Conservation (phyloP, 1,140 invertebrate genomes). For the Arion vulgaris region DNA sequence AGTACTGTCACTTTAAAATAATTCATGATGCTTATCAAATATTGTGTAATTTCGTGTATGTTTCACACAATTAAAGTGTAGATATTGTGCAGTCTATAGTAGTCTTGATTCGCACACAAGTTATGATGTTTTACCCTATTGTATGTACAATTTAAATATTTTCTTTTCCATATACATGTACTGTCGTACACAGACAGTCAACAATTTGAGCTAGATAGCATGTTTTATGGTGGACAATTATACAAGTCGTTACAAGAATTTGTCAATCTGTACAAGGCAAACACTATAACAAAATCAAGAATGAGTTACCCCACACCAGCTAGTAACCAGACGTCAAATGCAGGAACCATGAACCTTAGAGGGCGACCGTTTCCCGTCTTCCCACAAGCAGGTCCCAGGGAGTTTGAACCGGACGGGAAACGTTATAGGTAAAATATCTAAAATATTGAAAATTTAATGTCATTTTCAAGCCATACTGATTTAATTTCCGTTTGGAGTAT, state of each 20-base stretch:
- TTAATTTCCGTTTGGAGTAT: too few relatives aligned
- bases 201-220: background rate
- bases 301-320: conserved; percentile 5
- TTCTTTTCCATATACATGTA: too few relatives aligned
- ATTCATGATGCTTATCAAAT: too few relatives aligned
- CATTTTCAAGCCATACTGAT: too few relatives aligned
- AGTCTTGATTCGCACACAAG: too few relatives aligned
- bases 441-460: too few relatives aligned
- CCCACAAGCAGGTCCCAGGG: conserved; percentile 20
- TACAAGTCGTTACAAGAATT: conserved; percentile 31
- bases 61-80: too few relatives aligned
- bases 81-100: too few relatives aligned
- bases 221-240: conserved; percentile 35
- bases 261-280: conserved; percentile 1
- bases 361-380: background rate
- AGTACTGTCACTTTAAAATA: too few relatives aligned
- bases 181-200: background rate
- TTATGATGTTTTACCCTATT: too few relatives aligned
- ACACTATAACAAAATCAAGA: conserved; percentile 22
- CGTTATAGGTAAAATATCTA: conserved; percentile 32
- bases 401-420: conserved; percentile 46
- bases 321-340: conserved; percentile 24
- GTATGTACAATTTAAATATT: too few relatives aligned
- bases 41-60: too few relatives aligned
- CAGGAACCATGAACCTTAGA: conserved; percentile 11